Base-by-base conservation (phyloP, 2,888 invertebrate species). In the Trypoxylon attenuatum region DNA sequence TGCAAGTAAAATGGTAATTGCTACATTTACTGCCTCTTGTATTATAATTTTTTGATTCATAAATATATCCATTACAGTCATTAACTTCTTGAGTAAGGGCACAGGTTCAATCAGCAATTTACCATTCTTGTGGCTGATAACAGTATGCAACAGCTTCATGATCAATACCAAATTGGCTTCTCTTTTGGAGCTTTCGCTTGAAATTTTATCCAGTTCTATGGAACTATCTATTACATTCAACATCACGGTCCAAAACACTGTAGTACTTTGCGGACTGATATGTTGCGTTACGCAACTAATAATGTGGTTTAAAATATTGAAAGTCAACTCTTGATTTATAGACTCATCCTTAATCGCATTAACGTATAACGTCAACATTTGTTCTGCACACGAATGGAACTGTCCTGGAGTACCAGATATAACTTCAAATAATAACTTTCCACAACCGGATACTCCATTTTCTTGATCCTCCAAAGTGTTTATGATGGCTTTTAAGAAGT, bases 381-480 rank as follows among this genome's bases (percentile, higher is more conserved):
- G 89, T 51, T 92, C 92, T 0, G 94, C 91, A 77, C 93, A 93
- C 69, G 94, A 96, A 84, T 98, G 97, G 82, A 98, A 94, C 79
- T 95, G 93, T 0, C 93, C 93, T 61, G 91, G 89, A 0, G 96
- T 92, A 23, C 97, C 97, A 81, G 92, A 92, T 41, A 97, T 87
- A 56, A 96, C 94, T 89, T 98, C 96, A 88, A 96, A 98, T 57
- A 98, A 89, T 18, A 98, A 89, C 75, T 93, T 92, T 0, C 96
- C 96, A 86, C 96, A 94, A 3, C 98, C 98, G 51, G 90, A 87
- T 13, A 92, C 88, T 65, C 93, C 92, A 87, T 94, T 91, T 79
- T 91, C 89, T 82, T 91, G 90, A 10, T 88, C 89, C 69, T 91
- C 88, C 29, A 96, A 88, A 52, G 91, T 91, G 71, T 89, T 89